Evolutionary conservation across 2,113 vertebrate species (phyloP).

Genomic region (Oryzias woworae): DNA sequence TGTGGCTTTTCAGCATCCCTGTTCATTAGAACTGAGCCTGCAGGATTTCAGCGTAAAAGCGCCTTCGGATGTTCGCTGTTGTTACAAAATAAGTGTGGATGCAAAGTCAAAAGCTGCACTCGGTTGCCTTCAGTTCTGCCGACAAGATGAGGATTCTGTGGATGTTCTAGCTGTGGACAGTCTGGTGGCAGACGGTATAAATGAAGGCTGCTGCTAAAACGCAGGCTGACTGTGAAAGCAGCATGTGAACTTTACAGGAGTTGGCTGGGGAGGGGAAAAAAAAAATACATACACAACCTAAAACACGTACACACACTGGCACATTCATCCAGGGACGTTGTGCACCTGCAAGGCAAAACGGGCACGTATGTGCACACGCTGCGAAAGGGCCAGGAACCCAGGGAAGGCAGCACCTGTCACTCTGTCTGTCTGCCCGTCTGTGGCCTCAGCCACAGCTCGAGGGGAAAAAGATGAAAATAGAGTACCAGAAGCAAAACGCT

Average conservation of each 20-base stretch:
- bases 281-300: conserved; percentile 4
- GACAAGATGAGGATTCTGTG: conserved; percentile 17
- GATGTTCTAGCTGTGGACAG: conserved; percentile 32
- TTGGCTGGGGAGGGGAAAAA: conserved; percentile 51
- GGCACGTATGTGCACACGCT: background rate
- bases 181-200: conserved; percentile 65
- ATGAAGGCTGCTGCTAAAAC: conserved; percentile 64
- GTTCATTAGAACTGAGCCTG: no score
- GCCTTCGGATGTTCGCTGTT: background rate
- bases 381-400: background rate
- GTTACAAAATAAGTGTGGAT: background rate
- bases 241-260: conserved; percentile 53
- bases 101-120: background rate
- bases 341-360: conserved; percentile 5
- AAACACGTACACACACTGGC: conserved; percentile 1
- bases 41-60: no score
- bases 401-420: conserved; percentile 25
- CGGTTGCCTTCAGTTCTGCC: conserved; percentile 1
- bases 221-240: conserved; percentile 58
- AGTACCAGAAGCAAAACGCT: conserved; percentile 3
- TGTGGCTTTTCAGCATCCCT: no score
- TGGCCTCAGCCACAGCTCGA: background rate
- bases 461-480: conserved; percentile 10
- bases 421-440: conserved; percentile 10
- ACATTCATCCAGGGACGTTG: background rate